These are phyloP conservation scores for Protobothrops mucrosquamatus DNA, from an alignment of 2,113 vertebrate species.

Conservation along the genomic window DNA sequence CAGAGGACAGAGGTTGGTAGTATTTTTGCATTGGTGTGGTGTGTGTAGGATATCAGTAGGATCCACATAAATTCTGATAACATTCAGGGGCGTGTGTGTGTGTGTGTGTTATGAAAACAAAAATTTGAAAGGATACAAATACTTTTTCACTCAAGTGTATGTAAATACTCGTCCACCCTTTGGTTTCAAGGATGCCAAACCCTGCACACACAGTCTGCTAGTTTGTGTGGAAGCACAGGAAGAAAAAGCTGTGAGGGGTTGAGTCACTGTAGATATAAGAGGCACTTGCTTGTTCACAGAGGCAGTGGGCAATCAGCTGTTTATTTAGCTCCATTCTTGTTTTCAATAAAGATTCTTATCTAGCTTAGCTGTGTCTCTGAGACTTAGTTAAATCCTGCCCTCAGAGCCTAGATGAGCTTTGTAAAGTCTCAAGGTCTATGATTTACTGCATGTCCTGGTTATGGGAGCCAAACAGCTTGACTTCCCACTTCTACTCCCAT, in stretches of 20 bases:
- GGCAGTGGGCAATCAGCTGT: neutral
- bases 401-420: neutral
- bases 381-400: neutral
- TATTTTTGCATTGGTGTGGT: neutral
- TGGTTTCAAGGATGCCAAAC: neutral
- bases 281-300: neutral
- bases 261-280: neutral
- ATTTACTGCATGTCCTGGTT: neutral
- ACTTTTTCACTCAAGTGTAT: neutral
- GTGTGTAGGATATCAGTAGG: neutral
- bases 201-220: neutral
- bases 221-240: neutral
- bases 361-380: neutral
- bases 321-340: neutral
- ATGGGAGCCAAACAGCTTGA: neutral
- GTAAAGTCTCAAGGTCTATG: neutral
- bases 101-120: neutral
- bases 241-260: neutral
- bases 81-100: neutral
- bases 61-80: neutral
- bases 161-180: neutral
- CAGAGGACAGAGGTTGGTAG: neutral
- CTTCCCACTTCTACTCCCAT: neutral
- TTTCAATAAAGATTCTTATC: neutral
- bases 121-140: neutral